These are phyloP conservation scores for Microctonus brassicae DNA, from an alignment of 2,888 invertebrate genomes.

Conservation along the genomic window DNA sequence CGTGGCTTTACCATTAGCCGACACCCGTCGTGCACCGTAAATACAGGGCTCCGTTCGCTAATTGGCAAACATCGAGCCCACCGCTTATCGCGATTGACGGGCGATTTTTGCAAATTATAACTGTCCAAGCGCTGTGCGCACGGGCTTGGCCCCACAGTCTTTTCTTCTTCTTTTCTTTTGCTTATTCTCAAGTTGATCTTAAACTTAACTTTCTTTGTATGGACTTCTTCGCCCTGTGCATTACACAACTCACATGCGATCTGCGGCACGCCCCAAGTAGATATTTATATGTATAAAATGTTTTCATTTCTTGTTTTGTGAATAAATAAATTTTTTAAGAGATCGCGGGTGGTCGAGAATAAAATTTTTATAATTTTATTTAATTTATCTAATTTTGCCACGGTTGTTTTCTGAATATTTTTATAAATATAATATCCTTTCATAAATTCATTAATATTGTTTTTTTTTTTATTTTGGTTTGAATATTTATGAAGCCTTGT, in stretches of 20 bases:
- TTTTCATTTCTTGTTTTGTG: neutral
- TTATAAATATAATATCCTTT: too few species aligned
- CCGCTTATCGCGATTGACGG: constrained; percentile 61
- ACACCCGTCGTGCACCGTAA: constrained; percentile 56
- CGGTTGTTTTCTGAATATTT: neutral
- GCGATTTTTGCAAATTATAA: constrained; percentile 62
- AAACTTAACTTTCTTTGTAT: constrained; percentile 9
- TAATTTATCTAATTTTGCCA: neutral
- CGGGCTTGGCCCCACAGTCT: constrained; percentile 33
- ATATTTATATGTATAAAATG: neutral
- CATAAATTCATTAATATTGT: too few species aligned
- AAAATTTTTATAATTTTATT: neutral
- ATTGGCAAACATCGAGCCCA: constrained; percentile 62
- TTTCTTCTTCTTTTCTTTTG: neutral
- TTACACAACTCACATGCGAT: constrained; percentile 9
- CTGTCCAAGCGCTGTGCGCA: constrained; percentile 40
- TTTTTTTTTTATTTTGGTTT: too few species aligned
- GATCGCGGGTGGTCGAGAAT: constrained; percentile 28
- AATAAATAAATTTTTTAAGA: too few species aligned
- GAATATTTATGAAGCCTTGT: too few species aligned
- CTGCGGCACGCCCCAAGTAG: neutral
- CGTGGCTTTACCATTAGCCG: constrained; percentile 59
- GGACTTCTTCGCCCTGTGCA: neutral
- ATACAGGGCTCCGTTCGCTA: constrained; percentile 52
- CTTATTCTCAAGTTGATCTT: constrained; percentile 13